Base-by-base conservation (phyloP, 2,797 vertebrate genomes). In the Phrynocephalus vlangalii region DNA sequence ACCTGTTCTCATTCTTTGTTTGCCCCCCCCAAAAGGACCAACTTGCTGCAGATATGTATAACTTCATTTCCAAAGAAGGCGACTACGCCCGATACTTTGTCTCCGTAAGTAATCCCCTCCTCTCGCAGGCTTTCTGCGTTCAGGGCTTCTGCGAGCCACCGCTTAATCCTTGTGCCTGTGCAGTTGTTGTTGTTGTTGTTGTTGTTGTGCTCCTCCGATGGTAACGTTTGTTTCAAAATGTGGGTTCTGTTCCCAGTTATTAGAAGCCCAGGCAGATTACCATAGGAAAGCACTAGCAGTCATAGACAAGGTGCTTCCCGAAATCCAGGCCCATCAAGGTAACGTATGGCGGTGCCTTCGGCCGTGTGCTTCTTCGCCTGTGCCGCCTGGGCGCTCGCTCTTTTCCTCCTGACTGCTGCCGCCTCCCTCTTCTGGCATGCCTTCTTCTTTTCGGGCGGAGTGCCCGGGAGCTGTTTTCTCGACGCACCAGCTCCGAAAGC, bases 221-320 rank as follows among this genome's bases (percentile, higher is more conserved):
- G 96, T 97, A 96, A 96, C 93, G 87, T 93, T 96, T 95, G 94
- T 92, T 95, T 96, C 94, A 94, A 95, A 96, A 96, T 97, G 96
- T 97, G 96, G 95, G 96, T 97, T 97, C 94, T 98, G 95, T 97
- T 97, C 96, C 96, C 94, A 99, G 99, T 98, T 99, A 96, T 98
- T 99, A 97, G 99, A 99, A 96, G 98, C 98, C 95, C 99, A 99
- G 97, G 99, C 99, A 94, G 99, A 99, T 97, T 99, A 99, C 97
- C 99, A 99, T 97, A 98, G 99, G 97, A 99, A 98, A 97, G 98
- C 99, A 97, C 98, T 99, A 97, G 97, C 98, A 92, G 98, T 99
- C 95, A 97, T 99, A 97, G 99, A 99, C 97, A 98, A 96, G 85
- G 98, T 99, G 94, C 96, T 99, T 95, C 99, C 99, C 66, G 97